These are phyloP conservation scores for Carterocephalus palaemon DNA, from an alignment of 2,888 invertebrate genomes.

Conservation along the genomic window DNA sequence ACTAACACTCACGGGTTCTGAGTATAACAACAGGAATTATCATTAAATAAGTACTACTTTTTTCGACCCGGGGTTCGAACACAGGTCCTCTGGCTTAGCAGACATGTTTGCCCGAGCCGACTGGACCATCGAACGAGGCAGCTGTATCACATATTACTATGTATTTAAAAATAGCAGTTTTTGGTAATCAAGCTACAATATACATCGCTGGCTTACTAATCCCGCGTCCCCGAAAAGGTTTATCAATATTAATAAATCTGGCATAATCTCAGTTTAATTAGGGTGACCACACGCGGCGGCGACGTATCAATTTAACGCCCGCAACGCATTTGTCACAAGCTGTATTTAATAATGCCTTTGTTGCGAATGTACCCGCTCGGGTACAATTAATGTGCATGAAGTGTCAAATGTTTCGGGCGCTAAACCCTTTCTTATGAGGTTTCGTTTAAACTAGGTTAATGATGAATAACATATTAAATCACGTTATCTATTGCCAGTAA, in stretches of 20 bases:
- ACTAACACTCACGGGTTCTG: too few species aligned
- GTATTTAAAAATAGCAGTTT: too few species aligned
- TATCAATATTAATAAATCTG: slow-evolving; percentile 23
- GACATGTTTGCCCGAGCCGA: too few species aligned
- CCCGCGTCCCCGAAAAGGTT: slow-evolving; percentile 17
- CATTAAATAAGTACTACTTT: too few species aligned
- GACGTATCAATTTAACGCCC: slow-evolving; percentile 22
- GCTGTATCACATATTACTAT: too few species aligned
- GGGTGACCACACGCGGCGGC: slow-evolving; percentile 16
- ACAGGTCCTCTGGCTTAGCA: too few species aligned
- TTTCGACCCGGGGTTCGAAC: too few species aligned
- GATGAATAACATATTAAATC: slow-evolving; percentile 1
- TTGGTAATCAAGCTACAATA: too few species aligned
- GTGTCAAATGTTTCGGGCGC: slow-evolving; percentile 14
- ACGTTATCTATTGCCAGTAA: too few species aligned
- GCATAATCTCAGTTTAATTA: slow-evolving; percentile 23
- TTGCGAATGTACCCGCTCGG: slow-evolving; percentile 6
- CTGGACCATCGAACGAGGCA: too few species aligned
- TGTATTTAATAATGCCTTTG: slow-evolving; percentile 23
- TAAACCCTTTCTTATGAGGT: slow-evolving; percentile 13
- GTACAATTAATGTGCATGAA: slow-evolving; percentile 16
- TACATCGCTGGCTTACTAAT: slow-evolving; percentile 4
- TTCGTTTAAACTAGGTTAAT: slow-evolving; percentile 1
- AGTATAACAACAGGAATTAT: too few species aligned
- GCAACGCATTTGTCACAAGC: slow-evolving; percentile 16